Percentiles rank a stretch among this genome's conserved stretches.
Conservation (phyloP, 2,113 vertebrate species). For the Eudyptes chrysolophus region DNA sequence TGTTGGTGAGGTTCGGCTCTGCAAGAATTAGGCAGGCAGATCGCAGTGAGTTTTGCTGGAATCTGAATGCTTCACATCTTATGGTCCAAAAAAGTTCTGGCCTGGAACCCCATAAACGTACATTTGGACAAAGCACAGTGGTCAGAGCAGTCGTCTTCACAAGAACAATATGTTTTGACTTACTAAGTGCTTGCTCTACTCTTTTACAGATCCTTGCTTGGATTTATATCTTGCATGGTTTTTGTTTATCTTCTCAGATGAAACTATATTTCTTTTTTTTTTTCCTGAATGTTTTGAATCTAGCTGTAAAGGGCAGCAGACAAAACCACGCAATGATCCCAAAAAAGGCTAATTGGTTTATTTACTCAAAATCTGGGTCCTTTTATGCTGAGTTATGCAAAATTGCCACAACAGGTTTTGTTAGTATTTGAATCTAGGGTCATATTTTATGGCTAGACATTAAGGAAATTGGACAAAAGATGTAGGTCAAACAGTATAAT, state of each 20-base stretch:
- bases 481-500: slow-evolving; percentile 21
- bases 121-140: not conserved
- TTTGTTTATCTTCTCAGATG: slow-evolving; percentile 30
- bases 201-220: slow-evolving; percentile 6
- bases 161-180: slow-evolving; percentile 46
- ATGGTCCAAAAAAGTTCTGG: not conserved
- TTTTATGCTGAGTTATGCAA: not conserved
- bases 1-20: not conserved
- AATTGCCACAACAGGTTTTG: not conserved
- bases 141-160: not conserved
- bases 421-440: not conserved
- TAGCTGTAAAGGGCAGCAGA: not conserved
- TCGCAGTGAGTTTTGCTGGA: not conserved
- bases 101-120: not conserved
- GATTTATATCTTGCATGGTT: not conserved
- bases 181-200: not conserved
- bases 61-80: not conserved
- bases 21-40: not conserved
- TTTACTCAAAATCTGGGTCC: not conserved
- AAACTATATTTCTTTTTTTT: not conserved
- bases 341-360: not conserved
- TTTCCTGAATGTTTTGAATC: not conserved
- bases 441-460: not conserved
- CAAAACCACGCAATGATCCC: not conserved
- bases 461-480: not conserved